These are phyloP conservation scores for Etheostoma cragini DNA, from an alignment of 2,113 vertebrate genomes.

Conservation along the genomic window DNA sequence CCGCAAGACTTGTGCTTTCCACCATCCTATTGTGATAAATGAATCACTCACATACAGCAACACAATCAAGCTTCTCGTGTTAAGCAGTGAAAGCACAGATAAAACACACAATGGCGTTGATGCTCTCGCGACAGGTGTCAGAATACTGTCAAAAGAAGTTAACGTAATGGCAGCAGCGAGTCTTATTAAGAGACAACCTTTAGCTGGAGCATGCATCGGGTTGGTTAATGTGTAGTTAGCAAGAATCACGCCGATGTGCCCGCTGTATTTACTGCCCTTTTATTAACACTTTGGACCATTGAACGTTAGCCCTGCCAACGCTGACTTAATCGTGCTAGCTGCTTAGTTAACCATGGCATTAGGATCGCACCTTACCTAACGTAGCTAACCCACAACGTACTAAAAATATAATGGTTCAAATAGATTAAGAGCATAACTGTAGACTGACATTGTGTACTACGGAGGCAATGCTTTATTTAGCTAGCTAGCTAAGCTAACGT, in stretches of 20 bases:
- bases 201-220: background rate
- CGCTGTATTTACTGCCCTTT: background rate
- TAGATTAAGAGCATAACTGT: background rate
- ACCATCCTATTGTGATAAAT: too few relatives aligned
- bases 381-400: background rate
- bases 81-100: constrained; percentile 5
- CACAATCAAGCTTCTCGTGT: background rate
- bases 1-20: background rate
- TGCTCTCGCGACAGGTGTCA: constrained; percentile 58
- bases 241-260: background rate
- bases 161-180: background rate
- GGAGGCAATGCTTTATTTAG: background rate
- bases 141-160: background rate
- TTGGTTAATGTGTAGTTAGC: background rate
- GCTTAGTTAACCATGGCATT: background rate
- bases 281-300: constrained; percentile 7
- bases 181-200: background rate
- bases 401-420: background rate
- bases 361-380: background rate
- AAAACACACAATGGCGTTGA: constrained; percentile 17
- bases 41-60: background rate
- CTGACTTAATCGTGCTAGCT: constrained; percentile 28
- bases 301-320: constrained; percentile 3
- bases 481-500: constrained; percentile 37
- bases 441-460: constrained; percentile 13